Evolutionary conservation across 2,113 vertebrate genomes (phyloP).

Genomic region (Anseranas semipalmata): DNA sequence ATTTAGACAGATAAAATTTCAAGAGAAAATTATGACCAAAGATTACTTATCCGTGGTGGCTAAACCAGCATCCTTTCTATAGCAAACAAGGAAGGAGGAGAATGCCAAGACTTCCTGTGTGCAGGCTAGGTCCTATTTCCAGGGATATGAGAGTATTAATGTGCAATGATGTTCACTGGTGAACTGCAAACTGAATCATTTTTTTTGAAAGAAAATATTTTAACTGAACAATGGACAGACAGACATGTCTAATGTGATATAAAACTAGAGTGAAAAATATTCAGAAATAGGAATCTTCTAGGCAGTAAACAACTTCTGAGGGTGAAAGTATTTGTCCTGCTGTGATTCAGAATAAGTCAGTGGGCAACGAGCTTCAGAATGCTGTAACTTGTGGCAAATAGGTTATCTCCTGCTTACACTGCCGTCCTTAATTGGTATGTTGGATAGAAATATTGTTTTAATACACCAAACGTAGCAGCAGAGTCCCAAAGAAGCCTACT

Average conservation of each 20-base stretch:
- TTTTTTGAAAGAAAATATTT: background rate
- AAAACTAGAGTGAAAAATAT: background rate
- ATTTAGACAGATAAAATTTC: background rate
- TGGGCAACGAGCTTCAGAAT: conserved; percentile 15
- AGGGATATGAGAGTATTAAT: background rate
- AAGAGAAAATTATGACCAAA: background rate
- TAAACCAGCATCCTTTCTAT: background rate
- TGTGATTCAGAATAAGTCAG: conserved; percentile 56
- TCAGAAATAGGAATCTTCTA: background rate
- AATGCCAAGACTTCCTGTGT: background rate
- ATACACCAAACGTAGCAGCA: background rate
- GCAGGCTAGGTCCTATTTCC: background rate
- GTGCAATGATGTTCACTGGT: background rate
- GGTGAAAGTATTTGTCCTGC: conserved; percentile 41
- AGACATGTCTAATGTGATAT: background rate
- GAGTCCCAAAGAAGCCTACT: background rate
- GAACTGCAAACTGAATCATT: background rate
- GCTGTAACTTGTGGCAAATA: background rate
- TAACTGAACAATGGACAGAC: background rate
- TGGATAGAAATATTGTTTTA: conserved; percentile 37
- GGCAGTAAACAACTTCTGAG: conserved; percentile 45
- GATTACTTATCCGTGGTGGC: background rate
- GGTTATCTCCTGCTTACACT: conserved; percentile 39
- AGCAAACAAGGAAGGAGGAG: background rate
- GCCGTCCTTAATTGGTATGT: conserved; percentile 19